A percentile compares a stretch with the other conserved stretches of the same genome.
phyloP scores from a whole-genome alignment of 2,888 invertebrate species.

The Heliconius aoede region DNA sequence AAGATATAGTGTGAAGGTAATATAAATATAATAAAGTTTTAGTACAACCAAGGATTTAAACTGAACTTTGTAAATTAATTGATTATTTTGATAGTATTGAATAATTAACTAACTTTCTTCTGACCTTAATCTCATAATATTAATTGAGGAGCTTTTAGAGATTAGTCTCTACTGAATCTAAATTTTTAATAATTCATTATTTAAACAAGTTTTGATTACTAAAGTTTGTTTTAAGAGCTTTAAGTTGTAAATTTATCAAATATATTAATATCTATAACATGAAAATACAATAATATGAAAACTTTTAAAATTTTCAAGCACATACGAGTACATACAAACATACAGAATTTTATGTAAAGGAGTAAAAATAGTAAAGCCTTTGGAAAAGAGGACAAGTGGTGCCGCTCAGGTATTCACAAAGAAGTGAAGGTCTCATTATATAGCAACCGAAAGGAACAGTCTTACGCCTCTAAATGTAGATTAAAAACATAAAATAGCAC shows the following conservation, averaged over 20 bases:
- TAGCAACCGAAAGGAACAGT: constrained; percentile 56
- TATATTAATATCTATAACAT: neutral
- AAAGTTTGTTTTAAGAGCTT: constrained; percentile 23
- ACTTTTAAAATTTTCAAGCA: constrained; percentile 3
- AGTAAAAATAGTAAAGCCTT: neutral
- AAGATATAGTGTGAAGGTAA: no score
- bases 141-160: constrained; percentile 15
- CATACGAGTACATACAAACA: no score
- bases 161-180: constrained; percentile 14
- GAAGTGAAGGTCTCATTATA: constrained; percentile 47
- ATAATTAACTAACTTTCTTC: constrained; percentile 17
- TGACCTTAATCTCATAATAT: constrained; percentile 18
- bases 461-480: constrained; percentile 67
- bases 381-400: constrained; percentile 21
- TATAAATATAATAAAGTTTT: neutral
- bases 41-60: neutral
- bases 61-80: neutral
- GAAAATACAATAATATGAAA: neutral
- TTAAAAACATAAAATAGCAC: constrained; percentile 73
- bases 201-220: constrained; percentile 24
- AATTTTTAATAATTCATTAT: constrained; percentile 23
- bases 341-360: neutral
- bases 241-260: constrained; percentile 19
- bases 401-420: constrained; percentile 18
- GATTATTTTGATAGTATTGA: constrained; percentile 14